phyloP scores from a whole-genome alignment of 2,797 vertebrate genomes.

The Neosilurus hyrtlii region DNA sequence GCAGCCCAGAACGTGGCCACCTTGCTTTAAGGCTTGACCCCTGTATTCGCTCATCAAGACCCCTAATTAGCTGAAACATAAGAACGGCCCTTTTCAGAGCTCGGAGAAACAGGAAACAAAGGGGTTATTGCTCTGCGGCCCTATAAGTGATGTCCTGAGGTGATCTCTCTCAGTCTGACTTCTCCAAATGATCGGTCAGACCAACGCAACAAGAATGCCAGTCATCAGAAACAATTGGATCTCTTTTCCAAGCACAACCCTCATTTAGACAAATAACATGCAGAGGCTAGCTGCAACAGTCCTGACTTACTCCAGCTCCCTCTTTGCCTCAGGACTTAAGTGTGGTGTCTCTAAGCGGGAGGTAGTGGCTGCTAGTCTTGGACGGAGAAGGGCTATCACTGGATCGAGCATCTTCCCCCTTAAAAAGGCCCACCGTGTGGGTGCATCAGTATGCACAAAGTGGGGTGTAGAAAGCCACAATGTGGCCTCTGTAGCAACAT shows the following conservation, averaged over 20 bases:
- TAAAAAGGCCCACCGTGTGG: conserved; percentile 28
- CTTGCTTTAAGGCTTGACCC: conserved; percentile 33
- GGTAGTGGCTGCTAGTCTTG: conserved; percentile 48
- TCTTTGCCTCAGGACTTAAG: conserved; percentile 29
- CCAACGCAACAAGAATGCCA: conserved; percentile 26
- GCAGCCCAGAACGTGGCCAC: conserved; percentile 39
- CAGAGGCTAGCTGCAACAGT: conserved; percentile 23
- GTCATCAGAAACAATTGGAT: conserved; percentile 34
- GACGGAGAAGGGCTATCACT: conserved; percentile 20
- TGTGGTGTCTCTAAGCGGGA: conserved; percentile 38
- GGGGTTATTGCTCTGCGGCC: conserved; percentile 27
- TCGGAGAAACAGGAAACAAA: conserved; percentile 29
- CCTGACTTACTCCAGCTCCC: conserved; percentile 21
- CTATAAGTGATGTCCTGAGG: conserved; percentile 36
- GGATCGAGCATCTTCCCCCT: conserved; percentile 30
- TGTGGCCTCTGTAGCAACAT: conserved; percentile 41
- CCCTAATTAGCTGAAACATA: conserved; percentile 48
- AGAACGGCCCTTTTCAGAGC: conserved; percentile 27
- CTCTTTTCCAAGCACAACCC: conserved; percentile 33
- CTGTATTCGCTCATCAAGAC: conserved; percentile 32
- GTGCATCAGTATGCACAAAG: conserved; percentile 37
- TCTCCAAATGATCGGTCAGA: conserved; percentile 37
- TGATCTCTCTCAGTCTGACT: conserved; percentile 39
- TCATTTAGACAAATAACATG: conserved; percentile 24
- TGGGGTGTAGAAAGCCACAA: conserved; percentile 42